Conservation (phyloP, 2,888 invertebrate genomes). For the Tachina lurida region DNA sequence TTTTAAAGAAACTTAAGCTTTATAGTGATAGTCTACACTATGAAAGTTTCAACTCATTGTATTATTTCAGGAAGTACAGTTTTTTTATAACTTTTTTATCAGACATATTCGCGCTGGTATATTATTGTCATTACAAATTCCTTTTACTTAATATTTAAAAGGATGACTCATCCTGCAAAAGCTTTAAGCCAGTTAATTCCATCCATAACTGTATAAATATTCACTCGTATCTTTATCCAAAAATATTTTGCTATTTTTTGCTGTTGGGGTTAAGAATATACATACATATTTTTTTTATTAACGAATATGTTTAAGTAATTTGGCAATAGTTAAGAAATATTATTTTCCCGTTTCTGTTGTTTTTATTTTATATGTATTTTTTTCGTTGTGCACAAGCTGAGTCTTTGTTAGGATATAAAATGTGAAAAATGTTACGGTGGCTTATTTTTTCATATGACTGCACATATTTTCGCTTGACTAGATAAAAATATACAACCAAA, state of each 20-base stretch:
- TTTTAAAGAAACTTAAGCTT: too few species aligned
- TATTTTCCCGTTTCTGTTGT: slow-evolving; percentile 20
- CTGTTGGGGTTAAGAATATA: too few species aligned
- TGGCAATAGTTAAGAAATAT: slow-evolving; percentile 60
- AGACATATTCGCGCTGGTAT: too few species aligned
- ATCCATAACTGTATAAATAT: background rate
- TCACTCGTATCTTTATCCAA: background rate
- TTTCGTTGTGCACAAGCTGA: slow-evolving; percentile 20
- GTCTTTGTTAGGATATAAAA: slow-evolving; percentile 30
- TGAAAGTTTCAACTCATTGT: too few species aligned
- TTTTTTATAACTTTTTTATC: too few species aligned
- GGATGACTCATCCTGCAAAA: background rate
- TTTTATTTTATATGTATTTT: slow-evolving; percentile 22
- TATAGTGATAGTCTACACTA: too few species aligned
- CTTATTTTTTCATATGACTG: slow-evolving; percentile 61
- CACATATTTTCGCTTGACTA: slow-evolving; percentile 67
- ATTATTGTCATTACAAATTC: too few species aligned
- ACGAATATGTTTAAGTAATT: slow-evolving; percentile 52
- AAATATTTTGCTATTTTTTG: background rate
- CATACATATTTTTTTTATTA: background rate
- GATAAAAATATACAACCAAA: slow-evolving; percentile 48
- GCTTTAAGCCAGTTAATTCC: background rate
- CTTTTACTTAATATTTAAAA: background rate
- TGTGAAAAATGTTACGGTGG: slow-evolving; percentile 58
- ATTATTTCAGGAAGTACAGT: too few species aligned